phyloP scores from a whole-genome alignment of 2,113 vertebrate species.

The Maccullochella peelii region DNA sequence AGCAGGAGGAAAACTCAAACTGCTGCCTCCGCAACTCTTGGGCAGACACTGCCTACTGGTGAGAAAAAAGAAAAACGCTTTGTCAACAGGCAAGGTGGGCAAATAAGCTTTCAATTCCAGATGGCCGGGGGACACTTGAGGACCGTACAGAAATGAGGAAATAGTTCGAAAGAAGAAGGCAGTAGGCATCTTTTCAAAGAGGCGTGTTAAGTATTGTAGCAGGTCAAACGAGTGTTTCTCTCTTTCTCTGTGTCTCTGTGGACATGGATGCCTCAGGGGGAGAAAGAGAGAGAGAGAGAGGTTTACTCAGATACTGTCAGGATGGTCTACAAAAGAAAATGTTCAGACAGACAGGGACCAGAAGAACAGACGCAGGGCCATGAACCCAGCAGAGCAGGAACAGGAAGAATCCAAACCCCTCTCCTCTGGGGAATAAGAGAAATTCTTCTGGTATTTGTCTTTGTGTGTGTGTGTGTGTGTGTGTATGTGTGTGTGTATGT shows the following conservation, averaged over 20 bases:
- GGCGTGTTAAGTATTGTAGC: slow-evolving; percentile 61
- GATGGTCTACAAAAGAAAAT: slow-evolving; percentile 63
- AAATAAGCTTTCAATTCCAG: slow-evolving; percentile 61
- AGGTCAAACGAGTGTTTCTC: slow-evolving; percentile 64
- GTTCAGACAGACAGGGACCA: slow-evolving; percentile 63
- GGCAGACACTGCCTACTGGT: slow-evolving; percentile 42
- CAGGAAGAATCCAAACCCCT: slow-evolving; percentile 39
- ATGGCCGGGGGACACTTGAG: slow-evolving; percentile 46
- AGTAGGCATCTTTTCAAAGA: slow-evolving; percentile 54
- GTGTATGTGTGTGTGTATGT: background rate
- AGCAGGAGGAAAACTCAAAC: slow-evolving; percentile 66
- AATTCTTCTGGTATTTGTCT: slow-evolving; percentile 44
- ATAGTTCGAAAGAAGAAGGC: slow-evolving; percentile 52
- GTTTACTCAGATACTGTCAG: slow-evolving; percentile 63
- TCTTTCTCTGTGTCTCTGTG: slow-evolving; percentile 58
- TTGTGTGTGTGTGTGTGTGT: slow-evolving; percentile 19
- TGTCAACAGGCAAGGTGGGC: slow-evolving; percentile 62
- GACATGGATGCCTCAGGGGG: slow-evolving; percentile 65
- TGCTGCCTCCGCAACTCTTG: slow-evolving; percentile 69
- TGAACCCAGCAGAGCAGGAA: slow-evolving; percentile 49
- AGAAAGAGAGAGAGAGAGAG: slow-evolving; percentile 33
- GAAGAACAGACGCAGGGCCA: slow-evolving; percentile 51
- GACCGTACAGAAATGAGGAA: slow-evolving; percentile 38
- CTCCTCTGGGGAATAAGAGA: slow-evolving; percentile 51
- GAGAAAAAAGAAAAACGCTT: slow-evolving; percentile 49